Evolutionary conservation across 2,797 vertebrate species (phyloP), one percentile per base, ranked within the genome.

Genomic region (Acipenser ruthenus): DNA sequence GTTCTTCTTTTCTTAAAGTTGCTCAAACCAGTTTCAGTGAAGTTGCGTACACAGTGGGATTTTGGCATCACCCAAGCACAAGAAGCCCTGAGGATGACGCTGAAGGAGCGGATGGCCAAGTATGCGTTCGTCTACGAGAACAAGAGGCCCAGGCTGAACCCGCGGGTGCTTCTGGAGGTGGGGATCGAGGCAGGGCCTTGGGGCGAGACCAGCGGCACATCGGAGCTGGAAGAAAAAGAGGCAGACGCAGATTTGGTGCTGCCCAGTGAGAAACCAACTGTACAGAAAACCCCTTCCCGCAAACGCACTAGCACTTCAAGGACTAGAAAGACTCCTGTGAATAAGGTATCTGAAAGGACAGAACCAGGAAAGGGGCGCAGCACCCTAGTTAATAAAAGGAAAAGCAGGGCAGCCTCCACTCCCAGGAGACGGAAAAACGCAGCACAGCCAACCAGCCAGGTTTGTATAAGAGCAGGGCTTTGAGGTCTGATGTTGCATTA

Each of bases 41-140:
- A 93, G 71, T 76, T 96, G 72, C 83, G 88, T 66, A 85, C 84
- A 0, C 95, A 97, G 82, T 98, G 95, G 95, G 92, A 90, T 73
- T 82, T 92, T 76, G 95, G 94, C 1, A 73, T 98, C 50, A 81
- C 89, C 49, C 96, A 98, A 74, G 95, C 94, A 18, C 90, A 88
- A 7, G 93, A 95, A 71, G 95, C 96, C 0, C 73, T 89, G 10
- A 7, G 66, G 80, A 89, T 98, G 91, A 70, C 89, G 0, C 67
- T 79, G 58, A 91, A 94, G 48, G 91, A 95, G 8, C 89, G 95
- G 68, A 83, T 92, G 71, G 85, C 85, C 65, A 95, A 91, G 77
- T 99, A 94, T 70, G 89, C 86, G 10, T 97, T 96, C 72, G 74
- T 91, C 58, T 99, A 97, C 1, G 80, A 92, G 8, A 87, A 88